A percentile compares a stretch with the other conserved stretches of the same genome.
These are phyloP conservation scores for Mesorhabditis spiculigera DNA, from an alignment of 2,888 invertebrate species.

Conservation along the genomic window DNA sequence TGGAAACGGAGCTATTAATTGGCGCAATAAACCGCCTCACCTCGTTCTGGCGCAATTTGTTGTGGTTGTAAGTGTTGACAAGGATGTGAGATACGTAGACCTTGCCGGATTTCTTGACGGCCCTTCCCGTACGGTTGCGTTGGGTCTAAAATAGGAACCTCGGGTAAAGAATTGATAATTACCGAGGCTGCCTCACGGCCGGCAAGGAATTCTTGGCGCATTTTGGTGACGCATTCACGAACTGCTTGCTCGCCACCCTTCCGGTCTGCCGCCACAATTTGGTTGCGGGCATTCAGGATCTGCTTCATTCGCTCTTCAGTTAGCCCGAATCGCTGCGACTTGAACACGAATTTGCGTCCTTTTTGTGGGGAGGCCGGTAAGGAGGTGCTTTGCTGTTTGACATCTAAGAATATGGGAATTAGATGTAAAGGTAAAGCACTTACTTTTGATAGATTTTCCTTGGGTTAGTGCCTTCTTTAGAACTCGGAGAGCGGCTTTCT, in stretches of 20 bases:
- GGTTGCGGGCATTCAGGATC: not conserved
- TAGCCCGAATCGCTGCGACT: not conserved
- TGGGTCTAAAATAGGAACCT: not conserved
- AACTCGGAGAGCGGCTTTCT: conserved; percentile 1
- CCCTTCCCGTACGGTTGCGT: not conserved
- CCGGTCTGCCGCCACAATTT: not conserved
- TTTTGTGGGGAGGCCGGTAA: not conserved
- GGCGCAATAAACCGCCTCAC: not conserved
- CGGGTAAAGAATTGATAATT: not conserved
- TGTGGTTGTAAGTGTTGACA: conserved; percentile 4
- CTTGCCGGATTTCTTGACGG: not conserved
- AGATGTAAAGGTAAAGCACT: not conserved
- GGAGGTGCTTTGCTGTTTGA: not conserved
- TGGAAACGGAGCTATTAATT: not conserved
- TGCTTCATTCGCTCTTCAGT: not conserved
- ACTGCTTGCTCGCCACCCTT: not conserved
- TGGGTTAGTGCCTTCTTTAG: not conserved
- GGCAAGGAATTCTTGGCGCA: conserved; percentile 1
- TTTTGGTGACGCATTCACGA: not conserved
- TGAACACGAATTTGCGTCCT: not conserved
- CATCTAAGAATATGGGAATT: not conserved
- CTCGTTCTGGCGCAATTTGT: not conserved
- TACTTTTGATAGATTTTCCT: not conserved
- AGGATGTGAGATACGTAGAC: not conserved
- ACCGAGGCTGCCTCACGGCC: conserved; percentile 1